phyloP scores from a whole-genome alignment of 2,888 invertebrate genomes.

The Rhagophthalmus giganteus region DNA sequence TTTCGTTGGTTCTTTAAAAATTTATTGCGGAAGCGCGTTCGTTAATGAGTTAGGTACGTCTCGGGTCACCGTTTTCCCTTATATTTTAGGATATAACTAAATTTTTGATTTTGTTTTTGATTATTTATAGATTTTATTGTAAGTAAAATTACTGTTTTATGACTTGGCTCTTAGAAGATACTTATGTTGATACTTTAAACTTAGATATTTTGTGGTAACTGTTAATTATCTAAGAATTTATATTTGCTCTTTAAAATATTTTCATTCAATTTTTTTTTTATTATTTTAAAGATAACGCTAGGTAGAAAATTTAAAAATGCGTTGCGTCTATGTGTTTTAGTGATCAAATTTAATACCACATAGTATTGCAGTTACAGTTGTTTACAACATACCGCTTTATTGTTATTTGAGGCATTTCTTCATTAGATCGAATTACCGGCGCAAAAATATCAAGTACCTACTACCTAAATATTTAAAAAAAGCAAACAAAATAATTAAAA shows the following conservation, averaged over 20 bases:
- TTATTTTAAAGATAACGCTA: not conserved
- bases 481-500: too few species aligned
- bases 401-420: too few species aligned
- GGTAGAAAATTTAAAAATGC: too few species aligned
- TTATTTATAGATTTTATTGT: conserved; percentile 1
- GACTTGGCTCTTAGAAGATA: not conserved
- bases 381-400: too few species aligned
- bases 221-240: not conserved
- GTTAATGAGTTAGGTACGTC: too few species aligned
- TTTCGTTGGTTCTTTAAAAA: not conserved
- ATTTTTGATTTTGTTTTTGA: not conserved
- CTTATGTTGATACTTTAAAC: not conserved
- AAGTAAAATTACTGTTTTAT: not conserved
- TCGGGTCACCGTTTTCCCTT: too few species aligned
- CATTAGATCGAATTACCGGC: too few species aligned
- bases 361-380: too few species aligned
- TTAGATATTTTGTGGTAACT: not conserved
- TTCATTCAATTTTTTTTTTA: not conserved
- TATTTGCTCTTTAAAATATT: not conserved
- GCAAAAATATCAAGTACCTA: too few species aligned
- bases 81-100: not conserved
- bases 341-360: too few species aligned
- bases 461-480: too few species aligned
- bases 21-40: conserved; percentile 11
- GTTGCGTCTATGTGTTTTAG: too few species aligned